Evolutionary conservation across 1,140 invertebrate genomes (phyloP).

Genomic region (Anastrepha obliqua): DNA sequence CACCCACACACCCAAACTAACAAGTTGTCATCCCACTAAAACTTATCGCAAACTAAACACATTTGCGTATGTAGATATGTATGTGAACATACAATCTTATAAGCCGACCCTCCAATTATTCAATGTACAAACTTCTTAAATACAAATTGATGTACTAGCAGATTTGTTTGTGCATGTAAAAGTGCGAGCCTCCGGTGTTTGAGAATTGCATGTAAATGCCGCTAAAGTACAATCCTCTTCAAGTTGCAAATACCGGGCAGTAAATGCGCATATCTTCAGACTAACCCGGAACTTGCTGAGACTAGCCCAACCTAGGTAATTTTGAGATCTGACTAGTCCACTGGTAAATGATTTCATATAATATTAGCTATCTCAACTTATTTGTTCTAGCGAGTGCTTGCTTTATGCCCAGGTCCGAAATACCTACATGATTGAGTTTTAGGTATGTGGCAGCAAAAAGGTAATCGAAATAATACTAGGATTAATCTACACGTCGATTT

Average conservation of each 20-base stretch:
- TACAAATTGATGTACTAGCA: neutral
- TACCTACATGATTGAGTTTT: too few species aligned
- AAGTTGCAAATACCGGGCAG: neutral
- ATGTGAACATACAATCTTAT: neutral
- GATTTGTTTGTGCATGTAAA: neutral
- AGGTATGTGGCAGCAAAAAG: too few species aligned
- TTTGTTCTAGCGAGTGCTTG: too few species aligned
- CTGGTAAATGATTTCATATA: too few species aligned
- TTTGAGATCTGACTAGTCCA: too few species aligned
- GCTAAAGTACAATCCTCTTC: neutral
- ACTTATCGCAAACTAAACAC: neutral
- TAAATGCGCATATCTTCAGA: neutral
- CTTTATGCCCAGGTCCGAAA: too few species aligned
- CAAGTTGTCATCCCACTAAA: neutral
- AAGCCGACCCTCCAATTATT: constrained; percentile 17
- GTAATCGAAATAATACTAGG: too few species aligned
- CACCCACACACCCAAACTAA: neutral
- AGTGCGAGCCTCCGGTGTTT: neutral
- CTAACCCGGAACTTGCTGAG: too few species aligned
- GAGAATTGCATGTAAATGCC: neutral
- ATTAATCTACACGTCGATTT: too few species aligned
- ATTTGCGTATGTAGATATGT: neutral
- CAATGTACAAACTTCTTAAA: constrained; percentile 1
- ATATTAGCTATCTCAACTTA: too few species aligned
- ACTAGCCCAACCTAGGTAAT: too few species aligned